phyloP scores from a whole-genome alignment of 30 jellyfish, hydroid and myxozoan species.

The Catostylus mosaicus region DNA sequence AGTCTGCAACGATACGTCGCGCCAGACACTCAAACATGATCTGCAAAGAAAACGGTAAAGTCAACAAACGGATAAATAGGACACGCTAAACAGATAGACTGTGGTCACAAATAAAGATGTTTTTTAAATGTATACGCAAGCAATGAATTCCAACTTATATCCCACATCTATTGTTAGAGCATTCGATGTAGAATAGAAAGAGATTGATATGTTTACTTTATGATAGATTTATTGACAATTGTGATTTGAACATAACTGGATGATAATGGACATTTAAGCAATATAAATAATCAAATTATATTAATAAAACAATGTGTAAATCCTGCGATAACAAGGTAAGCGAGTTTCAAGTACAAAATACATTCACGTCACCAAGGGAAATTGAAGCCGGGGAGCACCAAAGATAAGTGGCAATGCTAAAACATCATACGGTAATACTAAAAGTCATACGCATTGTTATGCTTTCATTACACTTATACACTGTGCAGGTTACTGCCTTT shows the following conservation, averaged over 20 bases:
- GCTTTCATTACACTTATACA: too few species aligned
- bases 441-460: too few species aligned
- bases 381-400: too few species aligned
- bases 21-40: conserved; percentile 18
- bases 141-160: neutral
- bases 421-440: too few species aligned
- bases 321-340: too few species aligned
- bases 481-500: too few species aligned
- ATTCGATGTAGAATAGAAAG: neutral
- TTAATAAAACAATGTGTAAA: too few species aligned
- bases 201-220: neutral
- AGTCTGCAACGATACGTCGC: neutral
- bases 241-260: neutral
- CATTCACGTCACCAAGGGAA: too few species aligned
- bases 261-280: neutral
- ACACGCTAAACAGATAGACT: conserved; percentile 31
- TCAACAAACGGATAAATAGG: conserved; percentile 20
- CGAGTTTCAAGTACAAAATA: too few species aligned
- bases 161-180: neutral
- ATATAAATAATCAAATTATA: neutral
- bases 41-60: neutral
- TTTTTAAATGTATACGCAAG: conserved; percentile 8
- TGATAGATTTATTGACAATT: neutral
- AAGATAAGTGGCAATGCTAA: too few species aligned
- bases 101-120: conserved; percentile 31